Percentiles rank a stretch among this genome's conserved stretches.
These are phyloP conservation scores for Odontophorus gujanensis DNA, from an alignment of 2,113 vertebrate species.

Conservation along the genomic window DNA sequence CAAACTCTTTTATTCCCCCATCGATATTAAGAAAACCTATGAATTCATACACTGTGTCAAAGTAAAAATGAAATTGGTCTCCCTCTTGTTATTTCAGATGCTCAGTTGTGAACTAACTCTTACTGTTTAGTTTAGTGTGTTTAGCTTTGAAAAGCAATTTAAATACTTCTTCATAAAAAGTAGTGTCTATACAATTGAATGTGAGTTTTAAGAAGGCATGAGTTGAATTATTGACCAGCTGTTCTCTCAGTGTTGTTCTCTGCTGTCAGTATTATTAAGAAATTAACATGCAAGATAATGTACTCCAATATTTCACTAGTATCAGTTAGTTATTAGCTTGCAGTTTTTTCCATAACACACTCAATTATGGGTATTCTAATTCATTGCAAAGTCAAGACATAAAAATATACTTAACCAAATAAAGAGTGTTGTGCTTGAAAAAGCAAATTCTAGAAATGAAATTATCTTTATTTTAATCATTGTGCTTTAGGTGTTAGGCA, in stretches of 20 bases:
- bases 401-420: conserved; percentile 25
- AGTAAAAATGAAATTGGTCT: not conserved
- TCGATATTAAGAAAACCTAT: not conserved
- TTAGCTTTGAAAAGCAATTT: not conserved
- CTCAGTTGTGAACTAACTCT: not conserved
- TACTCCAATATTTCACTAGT: not conserved
- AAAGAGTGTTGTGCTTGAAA: conserved; percentile 1
- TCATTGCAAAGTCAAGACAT: conserved; percentile 26
- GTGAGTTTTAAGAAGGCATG: not conserved
- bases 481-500: not conserved
- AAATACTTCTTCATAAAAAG: not conserved
- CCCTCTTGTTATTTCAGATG: not conserved
- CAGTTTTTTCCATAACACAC: not conserved
- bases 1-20: not conserved
- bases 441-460: not conserved
- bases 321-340: not conserved
- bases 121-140: not conserved
- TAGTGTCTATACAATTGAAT: not conserved
- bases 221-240: not conserved
- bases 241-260: not conserved
- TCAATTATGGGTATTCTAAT: not conserved
- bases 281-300: not conserved
- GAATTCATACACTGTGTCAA: not conserved
- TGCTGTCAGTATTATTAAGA: not conserved
- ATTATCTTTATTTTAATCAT: not conserved